These are phyloP conservation scores for Petrocephalus sullivani DNA, from an alignment of 2,797 vertebrate species.

Conservation along the genomic window DNA sequence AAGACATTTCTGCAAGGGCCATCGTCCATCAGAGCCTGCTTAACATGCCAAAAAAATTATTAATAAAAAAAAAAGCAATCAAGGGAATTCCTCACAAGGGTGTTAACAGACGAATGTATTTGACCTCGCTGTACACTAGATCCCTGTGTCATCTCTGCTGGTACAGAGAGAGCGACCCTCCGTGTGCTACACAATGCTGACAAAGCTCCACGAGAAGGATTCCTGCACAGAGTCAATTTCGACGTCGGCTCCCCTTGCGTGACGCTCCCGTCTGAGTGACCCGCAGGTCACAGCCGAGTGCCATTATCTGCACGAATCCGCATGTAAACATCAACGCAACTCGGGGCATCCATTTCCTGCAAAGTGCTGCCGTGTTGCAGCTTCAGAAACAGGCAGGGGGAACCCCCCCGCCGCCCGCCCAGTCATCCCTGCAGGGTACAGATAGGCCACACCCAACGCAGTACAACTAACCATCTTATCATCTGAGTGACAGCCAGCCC, in stretches of 20 bases:
- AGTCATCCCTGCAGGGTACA: background rate
- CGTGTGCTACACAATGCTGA: background rate
- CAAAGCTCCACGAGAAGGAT: background rate
- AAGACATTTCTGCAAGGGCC: background rate
- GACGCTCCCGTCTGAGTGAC: background rate
- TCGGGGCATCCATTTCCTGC: background rate
- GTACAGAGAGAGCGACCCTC: background rate
- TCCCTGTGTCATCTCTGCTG: background rate
- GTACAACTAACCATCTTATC: background rate
- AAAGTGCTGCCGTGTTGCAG: background rate
- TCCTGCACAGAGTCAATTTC: background rate
- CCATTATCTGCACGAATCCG: background rate
- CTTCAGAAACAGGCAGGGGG: background rate
- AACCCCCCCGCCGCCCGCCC: background rate
- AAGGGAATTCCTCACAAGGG: background rate
- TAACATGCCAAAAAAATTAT: background rate
- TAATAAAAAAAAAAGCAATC: background rate
- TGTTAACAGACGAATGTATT: background rate
- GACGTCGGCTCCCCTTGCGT: background rate
- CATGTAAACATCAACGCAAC: background rate
- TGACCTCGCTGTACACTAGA: background rate
- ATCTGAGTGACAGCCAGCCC: background rate
- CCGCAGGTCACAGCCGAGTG: background rate
- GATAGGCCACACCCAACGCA: background rate
- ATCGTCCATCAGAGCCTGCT: background rate